Evolutionary conservation across 1,140 invertebrate genomes (phyloP).

Genomic region (Whitmania pigra): DNA sequence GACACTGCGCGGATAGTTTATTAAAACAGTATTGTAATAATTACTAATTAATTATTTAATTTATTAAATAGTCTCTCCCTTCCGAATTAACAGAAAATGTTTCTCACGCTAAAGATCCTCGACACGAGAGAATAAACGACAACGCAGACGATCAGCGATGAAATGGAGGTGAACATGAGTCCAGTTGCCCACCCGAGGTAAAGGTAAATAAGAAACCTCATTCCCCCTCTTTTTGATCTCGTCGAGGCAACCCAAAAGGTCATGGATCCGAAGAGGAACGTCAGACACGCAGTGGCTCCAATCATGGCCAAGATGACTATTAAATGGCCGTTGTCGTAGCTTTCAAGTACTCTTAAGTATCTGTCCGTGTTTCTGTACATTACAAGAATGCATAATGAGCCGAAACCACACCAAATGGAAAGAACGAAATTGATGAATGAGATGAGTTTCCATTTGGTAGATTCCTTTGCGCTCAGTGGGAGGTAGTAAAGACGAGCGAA

Average conservation of each 20-base stretch:
- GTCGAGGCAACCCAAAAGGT: background rate
- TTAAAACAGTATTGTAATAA: too few species aligned
- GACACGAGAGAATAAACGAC: background rate
- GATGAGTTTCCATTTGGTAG: background rate
- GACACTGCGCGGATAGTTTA: too few species aligned
- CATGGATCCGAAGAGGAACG: background rate
- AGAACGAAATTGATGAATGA: background rate
- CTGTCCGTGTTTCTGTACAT: background rate
- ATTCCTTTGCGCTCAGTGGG: background rate
- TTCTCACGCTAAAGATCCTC: background rate
- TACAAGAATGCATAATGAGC: background rate
- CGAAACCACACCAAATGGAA: background rate
- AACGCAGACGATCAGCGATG: background rate
- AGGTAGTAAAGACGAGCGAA: background rate
- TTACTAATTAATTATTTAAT: too few species aligned
- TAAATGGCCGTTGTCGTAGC: background rate
- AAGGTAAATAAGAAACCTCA: background rate
- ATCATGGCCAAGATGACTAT: background rate
- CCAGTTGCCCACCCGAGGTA: background rate
- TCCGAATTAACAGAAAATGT: background rate
- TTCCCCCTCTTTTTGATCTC: background rate
- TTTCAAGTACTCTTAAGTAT: background rate
- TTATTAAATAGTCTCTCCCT: background rate
- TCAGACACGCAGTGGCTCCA: background rate
- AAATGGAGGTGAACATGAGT: background rate